Evolutionary conservation across 1,140 invertebrate species (phyloP).

Genomic region (Augochlora pura): DNA sequence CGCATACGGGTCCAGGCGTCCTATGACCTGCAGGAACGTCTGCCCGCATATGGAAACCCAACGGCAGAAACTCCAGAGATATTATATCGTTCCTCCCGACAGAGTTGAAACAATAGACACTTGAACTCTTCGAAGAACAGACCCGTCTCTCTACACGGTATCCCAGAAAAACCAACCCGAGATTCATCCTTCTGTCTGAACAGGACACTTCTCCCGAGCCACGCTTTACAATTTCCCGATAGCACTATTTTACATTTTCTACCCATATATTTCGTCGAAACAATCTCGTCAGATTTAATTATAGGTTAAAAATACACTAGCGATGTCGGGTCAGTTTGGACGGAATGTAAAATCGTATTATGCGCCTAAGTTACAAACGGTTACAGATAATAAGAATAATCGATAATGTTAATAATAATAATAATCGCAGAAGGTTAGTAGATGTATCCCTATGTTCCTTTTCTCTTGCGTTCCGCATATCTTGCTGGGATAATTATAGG

Average conservation of each 20-base stretch:
- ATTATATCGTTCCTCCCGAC: constrained; percentile 68
- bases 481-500: too few species aligned
- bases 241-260: not conserved
- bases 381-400: too few species aligned
- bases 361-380: too few species aligned
- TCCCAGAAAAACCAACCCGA: constrained; percentile 24
- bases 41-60: constrained; percentile 73
- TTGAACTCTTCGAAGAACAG: constrained; percentile 41
- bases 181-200: not conserved
- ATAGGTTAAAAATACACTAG: too few species aligned
- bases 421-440: too few species aligned
- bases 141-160: constrained; percentile 38
- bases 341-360: too few species aligned
- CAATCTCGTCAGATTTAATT: not conserved
- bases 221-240: not conserved
- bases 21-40: constrained; percentile 37
- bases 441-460: too few species aligned
- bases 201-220: too few species aligned
- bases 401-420: too few species aligned
- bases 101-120: constrained; percentile 70
- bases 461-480: too few species aligned
- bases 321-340: too few species aligned
- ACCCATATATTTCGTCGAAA: not conserved
- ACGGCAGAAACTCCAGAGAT: constrained; percentile 59
- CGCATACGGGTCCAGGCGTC: constrained; percentile 49